A percentile compares a stretch with the other conserved stretches of the same genome.
These are phyloP conservation scores for Aviceda subcristata DNA, from an alignment of 2,113 vertebrate species.

Conservation along the genomic window DNA sequence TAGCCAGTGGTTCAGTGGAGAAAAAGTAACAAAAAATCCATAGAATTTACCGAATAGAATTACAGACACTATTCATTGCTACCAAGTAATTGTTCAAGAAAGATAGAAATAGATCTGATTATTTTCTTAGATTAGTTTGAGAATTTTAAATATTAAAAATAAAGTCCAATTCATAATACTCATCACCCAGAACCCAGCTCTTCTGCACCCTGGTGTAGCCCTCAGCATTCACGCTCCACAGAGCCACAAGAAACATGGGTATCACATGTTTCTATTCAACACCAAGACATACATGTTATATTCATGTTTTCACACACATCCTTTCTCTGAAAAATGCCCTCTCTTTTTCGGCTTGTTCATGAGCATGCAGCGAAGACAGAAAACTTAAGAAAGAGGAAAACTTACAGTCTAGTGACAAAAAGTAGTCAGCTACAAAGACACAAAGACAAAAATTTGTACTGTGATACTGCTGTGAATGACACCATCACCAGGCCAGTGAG, in stretches of 20 bases:
- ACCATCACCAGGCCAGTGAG: background rate
- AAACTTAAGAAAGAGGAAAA: background rate
- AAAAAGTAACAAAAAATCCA: background rate
- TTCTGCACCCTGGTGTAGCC: background rate
- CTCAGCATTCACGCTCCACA: background rate
- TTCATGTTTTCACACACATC: background rate
- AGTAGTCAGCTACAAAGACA: background rate
- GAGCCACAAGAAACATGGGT: background rate
- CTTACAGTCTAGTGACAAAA: background rate
- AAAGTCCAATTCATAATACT: background rate
- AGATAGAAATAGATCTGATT: background rate
- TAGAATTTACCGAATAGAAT: background rate
- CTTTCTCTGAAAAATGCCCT: background rate
- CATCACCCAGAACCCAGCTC: background rate
- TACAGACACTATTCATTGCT: background rate
- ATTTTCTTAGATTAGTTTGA: background rate
- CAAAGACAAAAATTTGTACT: no score
- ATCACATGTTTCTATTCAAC: background rate
- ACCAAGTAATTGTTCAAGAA: background rate
- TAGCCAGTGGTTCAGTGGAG: background rate
- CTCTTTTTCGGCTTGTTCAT: background rate
- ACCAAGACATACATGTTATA: background rate
- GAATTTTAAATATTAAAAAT: background rate
- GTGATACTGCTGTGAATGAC: background rate
- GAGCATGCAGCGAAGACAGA: background rate